Conservation (phyloP, 2,888 invertebrate genomes). For the Caenorhabditis becei region DNA sequence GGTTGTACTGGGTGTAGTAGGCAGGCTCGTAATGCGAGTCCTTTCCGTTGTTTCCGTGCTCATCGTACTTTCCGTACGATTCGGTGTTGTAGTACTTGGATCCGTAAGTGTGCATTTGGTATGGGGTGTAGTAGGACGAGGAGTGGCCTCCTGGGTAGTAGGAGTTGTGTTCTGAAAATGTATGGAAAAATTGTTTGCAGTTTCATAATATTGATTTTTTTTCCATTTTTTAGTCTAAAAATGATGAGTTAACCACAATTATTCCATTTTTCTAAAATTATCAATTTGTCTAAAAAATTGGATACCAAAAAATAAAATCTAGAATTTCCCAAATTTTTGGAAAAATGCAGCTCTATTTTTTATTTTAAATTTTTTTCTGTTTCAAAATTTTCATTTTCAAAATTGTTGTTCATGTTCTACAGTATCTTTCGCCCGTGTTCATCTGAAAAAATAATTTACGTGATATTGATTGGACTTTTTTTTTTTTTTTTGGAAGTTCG, state of each 20-base stretch:
- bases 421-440: too few species aligned
- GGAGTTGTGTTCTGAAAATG: slow-evolving; percentile 47
- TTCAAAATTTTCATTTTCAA: too few species aligned
- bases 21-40: slow-evolving; percentile 43
- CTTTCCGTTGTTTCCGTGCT: slow-evolving; percentile 49
- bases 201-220: neutral
- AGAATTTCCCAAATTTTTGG: neutral
- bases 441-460: too few species aligned
- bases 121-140: slow-evolving; percentile 49
- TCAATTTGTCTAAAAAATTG: too few species aligned
- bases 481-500: too few species aligned
- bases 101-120: slow-evolving; percentile 53
- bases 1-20: slow-evolving; percentile 46
- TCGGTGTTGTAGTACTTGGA: slow-evolving; percentile 60
- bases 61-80: slow-evolving; percentile 58
- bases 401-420: too few species aligned
- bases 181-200: neutral
- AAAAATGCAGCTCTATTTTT: too few species aligned
- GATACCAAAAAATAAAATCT: neutral
- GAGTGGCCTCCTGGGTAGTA: slow-evolving; percentile 60
- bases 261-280: too few species aligned
- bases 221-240: too few species aligned
- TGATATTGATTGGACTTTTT: too few species aligned
- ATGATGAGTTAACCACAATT: too few species aligned
- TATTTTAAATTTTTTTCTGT: too few species aligned